Conservation (phyloP, 2,797 vertebrate genomes). For the Octomys mimax region DNA sequence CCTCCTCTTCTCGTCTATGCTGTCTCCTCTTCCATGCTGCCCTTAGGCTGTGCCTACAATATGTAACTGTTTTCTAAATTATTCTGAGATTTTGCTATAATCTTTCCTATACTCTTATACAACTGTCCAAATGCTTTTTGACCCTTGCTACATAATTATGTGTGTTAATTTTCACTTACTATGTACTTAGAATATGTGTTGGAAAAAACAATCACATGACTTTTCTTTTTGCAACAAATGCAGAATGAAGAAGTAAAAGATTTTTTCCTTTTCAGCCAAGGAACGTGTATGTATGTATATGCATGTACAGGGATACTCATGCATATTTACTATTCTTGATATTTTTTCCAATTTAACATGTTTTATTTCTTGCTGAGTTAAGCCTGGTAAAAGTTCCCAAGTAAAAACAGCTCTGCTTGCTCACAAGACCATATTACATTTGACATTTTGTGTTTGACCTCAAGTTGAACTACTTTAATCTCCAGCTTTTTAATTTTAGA, state of each 20-base stretch:
- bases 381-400: not conserved
- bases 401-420: not conserved
- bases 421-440: not conserved
- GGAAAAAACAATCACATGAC: not conserved
- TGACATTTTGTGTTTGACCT: not conserved
- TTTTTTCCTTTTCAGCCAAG: not conserved
- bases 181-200: not conserved
- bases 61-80: not conserved
- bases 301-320: not conserved
- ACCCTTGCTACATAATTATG: not conserved
- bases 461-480: slow-evolving; percentile 3
- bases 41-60: not conserved
- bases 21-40: not conserved
- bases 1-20: slow-evolving; percentile 17
- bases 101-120: not conserved
- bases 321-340: not conserved
- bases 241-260: not conserved
- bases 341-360: not conserved
- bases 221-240: not conserved
- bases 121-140: not conserved
- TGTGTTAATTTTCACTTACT: not conserved
- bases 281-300: not conserved
- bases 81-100: slow-evolving; percentile 8
- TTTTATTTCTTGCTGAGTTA: slow-evolving; percentile 24
- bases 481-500: slow-evolving; percentile 28